Evolutionary conservation across 2,113 vertebrate genomes (phyloP).

Genomic region (Apodemus sylvaticus): DNA sequence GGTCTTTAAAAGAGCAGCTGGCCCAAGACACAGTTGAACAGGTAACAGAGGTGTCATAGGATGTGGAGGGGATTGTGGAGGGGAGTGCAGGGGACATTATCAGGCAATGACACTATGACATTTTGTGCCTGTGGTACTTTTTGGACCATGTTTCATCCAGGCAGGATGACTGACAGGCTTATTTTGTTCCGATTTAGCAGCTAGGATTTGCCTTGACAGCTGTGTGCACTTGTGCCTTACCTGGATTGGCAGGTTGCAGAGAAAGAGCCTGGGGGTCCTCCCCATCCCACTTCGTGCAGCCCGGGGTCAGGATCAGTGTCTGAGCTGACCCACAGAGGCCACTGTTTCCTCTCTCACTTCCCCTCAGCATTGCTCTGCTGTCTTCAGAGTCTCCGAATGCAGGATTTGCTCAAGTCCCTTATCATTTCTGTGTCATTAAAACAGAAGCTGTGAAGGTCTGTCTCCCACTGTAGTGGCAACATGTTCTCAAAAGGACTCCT

Average conservation of each 20-base stretch:
- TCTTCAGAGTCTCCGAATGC: not conserved
- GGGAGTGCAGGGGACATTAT: not conserved
- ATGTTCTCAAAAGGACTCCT: not conserved
- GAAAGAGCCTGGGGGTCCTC: not conserved
- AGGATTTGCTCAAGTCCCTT: not conserved
- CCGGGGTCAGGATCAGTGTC: not conserved
- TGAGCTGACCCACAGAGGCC: not conserved
- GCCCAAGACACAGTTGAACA: not conserved
- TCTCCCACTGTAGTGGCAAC: not conserved
- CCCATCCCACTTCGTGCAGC: too few species aligned
- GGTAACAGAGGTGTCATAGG: not conserved
- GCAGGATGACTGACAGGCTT: conserved; percentile 73
- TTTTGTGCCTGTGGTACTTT: conserved; percentile 61
- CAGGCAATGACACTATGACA: conserved; percentile 8
- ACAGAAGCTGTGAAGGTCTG: not conserved
- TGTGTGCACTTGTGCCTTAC: conserved; percentile 18
- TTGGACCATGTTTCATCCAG: conserved; percentile 8
- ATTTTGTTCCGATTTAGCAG: conserved; percentile 19
- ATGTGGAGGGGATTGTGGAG: not conserved
- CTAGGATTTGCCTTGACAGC: conserved; percentile 69
- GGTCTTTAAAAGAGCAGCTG: not conserved
- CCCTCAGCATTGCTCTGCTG: rapidly evolving
- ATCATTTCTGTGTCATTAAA: not conserved
- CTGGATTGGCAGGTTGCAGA: conserved; percentile 60
- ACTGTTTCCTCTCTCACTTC: not conserved